phyloP scores from a whole-genome alignment of 2,888 invertebrate genomes.

The Carcina quercana region DNA sequence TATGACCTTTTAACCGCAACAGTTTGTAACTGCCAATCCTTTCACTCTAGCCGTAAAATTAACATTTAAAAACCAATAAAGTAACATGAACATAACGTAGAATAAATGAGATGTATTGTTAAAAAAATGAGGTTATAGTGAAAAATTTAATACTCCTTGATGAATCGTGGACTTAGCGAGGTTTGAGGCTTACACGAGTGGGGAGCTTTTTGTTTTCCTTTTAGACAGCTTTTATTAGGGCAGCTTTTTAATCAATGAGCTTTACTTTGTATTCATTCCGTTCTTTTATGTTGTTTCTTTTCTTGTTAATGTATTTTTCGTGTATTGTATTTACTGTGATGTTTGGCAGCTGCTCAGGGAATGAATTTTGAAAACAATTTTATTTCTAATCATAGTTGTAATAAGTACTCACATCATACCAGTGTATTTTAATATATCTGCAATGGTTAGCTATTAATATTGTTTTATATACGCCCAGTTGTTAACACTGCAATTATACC shows the following conservation, averaged over 20 bases:
- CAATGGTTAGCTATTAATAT: no score
- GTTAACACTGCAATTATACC: slow-evolving; percentile 23
- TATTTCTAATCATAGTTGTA: no score
- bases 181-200: slow-evolving; percentile 28
- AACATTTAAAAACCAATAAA: slow-evolving; percentile 35
- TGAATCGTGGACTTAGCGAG: slow-evolving; percentile 47
- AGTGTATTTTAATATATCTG: no score
- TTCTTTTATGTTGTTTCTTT: slow-evolving; percentile 14
- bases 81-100: slow-evolving; percentile 52
- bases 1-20: slow-evolving; percentile 9
- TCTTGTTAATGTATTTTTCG: slow-evolving; percentile 16
- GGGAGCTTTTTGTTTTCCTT: slow-evolving; percentile 26
- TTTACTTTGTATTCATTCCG: slow-evolving; percentile 29
- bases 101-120: slow-evolving; percentile 57
- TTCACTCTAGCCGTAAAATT: slow-evolving; percentile 45
- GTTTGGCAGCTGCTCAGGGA: no score
- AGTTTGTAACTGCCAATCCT: slow-evolving; percentile 60
- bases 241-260: slow-evolving; percentile 11
- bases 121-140: slow-evolving; percentile 63
- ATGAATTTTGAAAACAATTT: no score
- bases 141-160: slow-evolving; percentile 70
- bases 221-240: slow-evolving; percentile 2
- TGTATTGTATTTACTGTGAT: slow-evolving; percentile 4
- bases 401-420: no score
- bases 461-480: slow-evolving; percentile 13